Conservation (phyloP, 2,113 vertebrate genomes). For the Globicephala melas region DNA sequence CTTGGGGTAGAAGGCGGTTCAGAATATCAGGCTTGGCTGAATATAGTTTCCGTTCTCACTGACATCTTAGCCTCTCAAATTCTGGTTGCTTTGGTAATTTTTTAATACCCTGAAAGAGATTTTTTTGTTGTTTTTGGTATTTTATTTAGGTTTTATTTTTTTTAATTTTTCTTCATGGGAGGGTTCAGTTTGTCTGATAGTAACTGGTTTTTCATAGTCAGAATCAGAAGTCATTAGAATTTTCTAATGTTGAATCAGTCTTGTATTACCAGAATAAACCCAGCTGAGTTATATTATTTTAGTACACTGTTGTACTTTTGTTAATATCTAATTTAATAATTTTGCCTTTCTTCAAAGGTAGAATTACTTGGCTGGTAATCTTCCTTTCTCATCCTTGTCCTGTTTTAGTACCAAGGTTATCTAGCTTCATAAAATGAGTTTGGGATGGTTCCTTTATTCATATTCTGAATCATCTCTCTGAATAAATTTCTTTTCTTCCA, state of each 20-base stretch:
- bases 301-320: neutral
- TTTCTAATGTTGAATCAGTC: neutral
- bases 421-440: neutral
- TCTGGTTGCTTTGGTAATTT: neutral
- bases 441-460: neutral
- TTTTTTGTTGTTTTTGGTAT: neutral
- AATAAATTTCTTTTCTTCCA: neutral
- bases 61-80: neutral
- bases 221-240: neutral
- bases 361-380: neutral
- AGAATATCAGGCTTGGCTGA: neutral
- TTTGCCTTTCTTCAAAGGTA: neutral
- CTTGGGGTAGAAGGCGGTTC: neutral
- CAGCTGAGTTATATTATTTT: neutral
- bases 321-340: neutral
- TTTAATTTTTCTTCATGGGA: neutral
- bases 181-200: neutral
- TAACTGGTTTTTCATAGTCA: neutral
- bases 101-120: neutral
- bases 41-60: neutral
- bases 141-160: neutral
- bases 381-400: neutral
- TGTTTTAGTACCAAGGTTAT: neutral
- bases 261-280: neutral
- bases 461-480: neutral